phyloP scores from a whole-genome alignment of 2,113 vertebrate genomes.

The Dasyurus viverrinus region DNA sequence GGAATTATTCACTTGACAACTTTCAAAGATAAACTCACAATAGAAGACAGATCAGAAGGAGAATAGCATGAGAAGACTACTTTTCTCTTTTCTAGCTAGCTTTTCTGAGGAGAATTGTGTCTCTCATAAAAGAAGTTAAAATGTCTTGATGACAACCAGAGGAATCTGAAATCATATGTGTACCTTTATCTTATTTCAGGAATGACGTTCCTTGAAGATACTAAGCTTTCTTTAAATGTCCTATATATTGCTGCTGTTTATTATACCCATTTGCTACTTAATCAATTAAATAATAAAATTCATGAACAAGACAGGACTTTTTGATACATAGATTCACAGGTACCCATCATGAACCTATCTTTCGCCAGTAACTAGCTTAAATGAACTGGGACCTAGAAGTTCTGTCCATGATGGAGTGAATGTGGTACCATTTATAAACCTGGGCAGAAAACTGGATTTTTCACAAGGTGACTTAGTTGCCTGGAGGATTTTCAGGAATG shows the following conservation, averaged over 20 bases:
- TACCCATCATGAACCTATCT: constrained; percentile 62
- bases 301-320: neutral
- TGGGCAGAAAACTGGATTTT: constrained; percentile 80
- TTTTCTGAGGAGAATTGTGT: neutral
- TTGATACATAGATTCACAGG: constrained; percentile 55
- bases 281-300: neutral
- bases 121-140: constrained; percentile 26
- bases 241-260: neutral
- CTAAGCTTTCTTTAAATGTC: neutral
- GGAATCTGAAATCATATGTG: neutral
- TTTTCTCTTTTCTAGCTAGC: constrained; percentile 8
- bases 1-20: constrained; percentile 49
- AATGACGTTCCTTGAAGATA: neutral
- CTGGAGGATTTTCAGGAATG: constrained; percentile 89
- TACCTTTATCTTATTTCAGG: neutral
- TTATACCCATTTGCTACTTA: neutral
- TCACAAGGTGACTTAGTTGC: constrained; percentile 85
- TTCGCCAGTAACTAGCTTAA: constrained; percentile 69
- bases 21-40: constrained; percentile 62
- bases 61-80: constrained; percentile 9
- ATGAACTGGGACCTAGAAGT: constrained; percentile 73
- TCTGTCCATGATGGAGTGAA: constrained; percentile 72
- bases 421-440: constrained; percentile 83
- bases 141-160: neutral
- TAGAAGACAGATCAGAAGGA: neutral